These are phyloP conservation scores for Allophyes oxyacanthae DNA, from an alignment of 2,888 invertebrate genomes.

Conservation along the genomic window DNA sequence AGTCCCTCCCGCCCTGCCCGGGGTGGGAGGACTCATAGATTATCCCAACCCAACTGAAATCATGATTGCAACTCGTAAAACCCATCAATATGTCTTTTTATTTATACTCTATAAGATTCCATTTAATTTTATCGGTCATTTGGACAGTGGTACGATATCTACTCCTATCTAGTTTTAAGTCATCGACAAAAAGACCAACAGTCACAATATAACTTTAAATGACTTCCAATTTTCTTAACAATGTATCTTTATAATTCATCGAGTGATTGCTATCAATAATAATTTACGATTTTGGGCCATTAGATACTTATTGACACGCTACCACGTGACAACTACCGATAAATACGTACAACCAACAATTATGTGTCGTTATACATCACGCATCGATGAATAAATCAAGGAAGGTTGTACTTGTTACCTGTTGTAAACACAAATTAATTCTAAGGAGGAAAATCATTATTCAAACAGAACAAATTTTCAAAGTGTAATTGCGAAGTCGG, in stretches of 20 bases:
- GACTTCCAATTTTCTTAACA: not conserved
- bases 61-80: too few relatives aligned
- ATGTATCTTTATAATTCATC: constrained; percentile 20
- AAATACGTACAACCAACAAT: constrained; percentile 19
- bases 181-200: too few relatives aligned
- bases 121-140: too few relatives aligned
- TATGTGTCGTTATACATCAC: constrained; percentile 12
- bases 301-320: constrained; percentile 26
- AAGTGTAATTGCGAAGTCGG: constrained; percentile 68
- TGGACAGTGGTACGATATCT: too few relatives aligned
- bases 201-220: too few relatives aligned
- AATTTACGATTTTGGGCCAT: not conserved
- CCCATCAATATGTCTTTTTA: too few relatives aligned
- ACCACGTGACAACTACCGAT: constrained; percentile 31
- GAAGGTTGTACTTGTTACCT: constrained; percentile 12
- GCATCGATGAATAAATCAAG: constrained; percentile 14
- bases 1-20: too few relatives aligned
- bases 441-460: constrained; percentile 61
- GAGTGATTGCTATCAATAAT: constrained; percentile 1
- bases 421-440: constrained; percentile 24
- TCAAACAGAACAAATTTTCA: constrained; percentile 73
- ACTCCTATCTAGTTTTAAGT: too few relatives aligned
- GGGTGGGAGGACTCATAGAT: too few relatives aligned
- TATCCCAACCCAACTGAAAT: too few relatives aligned
- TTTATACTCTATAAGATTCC: too few relatives aligned